Evolutionary conservation across 2,797 vertebrate genomes (phyloP).

Genomic region (Pyrrhura leucotis): DNA sequence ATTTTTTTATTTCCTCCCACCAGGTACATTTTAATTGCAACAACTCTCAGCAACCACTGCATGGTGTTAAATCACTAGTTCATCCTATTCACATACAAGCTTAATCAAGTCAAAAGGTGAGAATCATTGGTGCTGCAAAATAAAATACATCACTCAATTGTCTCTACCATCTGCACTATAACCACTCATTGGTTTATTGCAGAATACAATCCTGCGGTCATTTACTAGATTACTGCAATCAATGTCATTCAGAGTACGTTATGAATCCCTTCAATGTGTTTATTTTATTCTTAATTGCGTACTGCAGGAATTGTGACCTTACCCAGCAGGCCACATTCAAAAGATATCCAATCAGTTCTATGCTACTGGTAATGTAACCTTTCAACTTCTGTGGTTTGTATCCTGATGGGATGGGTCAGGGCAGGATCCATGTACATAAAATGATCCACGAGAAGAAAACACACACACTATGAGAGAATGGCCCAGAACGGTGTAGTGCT

Average conservation of each 20-base stretch:
- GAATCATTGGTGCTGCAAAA: conserved; percentile 70
- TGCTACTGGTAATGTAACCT: conserved; percentile 26
- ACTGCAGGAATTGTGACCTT: conserved; percentile 77
- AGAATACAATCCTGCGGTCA: conserved; percentile 75
- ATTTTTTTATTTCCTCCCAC: not conserved
- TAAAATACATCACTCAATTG: conserved; percentile 74
- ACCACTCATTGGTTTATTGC: conserved; percentile 76
- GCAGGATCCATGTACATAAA: not conserved
- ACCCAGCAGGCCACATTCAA: conserved; percentile 68
- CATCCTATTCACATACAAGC: conserved; percentile 67
- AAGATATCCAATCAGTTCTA: conserved; percentile 64
- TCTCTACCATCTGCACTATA: conserved; percentile 64
- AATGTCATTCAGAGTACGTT: conserved; percentile 73
- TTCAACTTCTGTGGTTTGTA: conserved; percentile 41
- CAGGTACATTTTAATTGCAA: conserved; percentile 39
- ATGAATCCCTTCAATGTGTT: conserved; percentile 77
- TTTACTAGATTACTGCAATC: conserved; percentile 79
- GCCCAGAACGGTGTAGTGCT: not conserved
- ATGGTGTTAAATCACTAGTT: conserved; percentile 68
- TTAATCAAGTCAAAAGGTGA: conserved; percentile 80
- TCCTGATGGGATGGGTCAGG: not conserved
- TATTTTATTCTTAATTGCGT: conserved; percentile 80
- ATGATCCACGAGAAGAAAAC: not conserved
- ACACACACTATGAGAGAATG: not conserved
- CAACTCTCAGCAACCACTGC: conserved; percentile 27